Evolutionary conservation across 2,113 vertebrate species (phyloP).

Genomic region (Ursus arctos): DNA sequence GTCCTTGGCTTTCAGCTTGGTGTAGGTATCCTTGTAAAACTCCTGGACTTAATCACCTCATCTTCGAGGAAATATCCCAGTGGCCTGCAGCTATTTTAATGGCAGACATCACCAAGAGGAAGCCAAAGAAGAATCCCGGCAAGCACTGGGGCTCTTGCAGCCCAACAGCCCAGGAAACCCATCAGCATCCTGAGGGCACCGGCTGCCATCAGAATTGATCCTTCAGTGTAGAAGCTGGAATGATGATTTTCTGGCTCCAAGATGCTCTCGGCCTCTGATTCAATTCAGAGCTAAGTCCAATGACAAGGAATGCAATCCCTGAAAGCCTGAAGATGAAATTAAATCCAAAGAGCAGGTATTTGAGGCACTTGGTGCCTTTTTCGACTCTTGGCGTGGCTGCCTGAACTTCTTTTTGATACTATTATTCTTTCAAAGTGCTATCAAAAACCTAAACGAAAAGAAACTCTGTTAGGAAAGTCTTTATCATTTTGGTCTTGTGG

Average conservation of each 20-base stretch:
- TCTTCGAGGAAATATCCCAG: constrained; percentile 97
- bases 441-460: neutral
- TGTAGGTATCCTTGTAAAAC: constrained; percentile 92
- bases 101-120: constrained; percentile 95
- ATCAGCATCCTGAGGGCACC: neutral
- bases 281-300: neutral
- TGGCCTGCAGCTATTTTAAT: constrained; percentile 95
- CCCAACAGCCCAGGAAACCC: neutral
- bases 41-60: constrained; percentile 91
- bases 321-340: neutral
- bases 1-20: constrained; percentile 81
- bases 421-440: neutral
- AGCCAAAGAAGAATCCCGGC: constrained; percentile 91
- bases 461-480: constrained; percentile 1
- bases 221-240: neutral
- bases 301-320: neutral
- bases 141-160: neutral
- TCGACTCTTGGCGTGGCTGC: neutral
- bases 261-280: neutral
- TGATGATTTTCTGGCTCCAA: neutral
- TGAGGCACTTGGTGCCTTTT: neutral
- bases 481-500: constrained; percentile 18
- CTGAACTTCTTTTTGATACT: constrained; percentile 12
- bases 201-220: neutral
- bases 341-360: neutral